Conservation (phyloP, 1,140 invertebrate species). For the Coptotermes formosanus region DNA sequence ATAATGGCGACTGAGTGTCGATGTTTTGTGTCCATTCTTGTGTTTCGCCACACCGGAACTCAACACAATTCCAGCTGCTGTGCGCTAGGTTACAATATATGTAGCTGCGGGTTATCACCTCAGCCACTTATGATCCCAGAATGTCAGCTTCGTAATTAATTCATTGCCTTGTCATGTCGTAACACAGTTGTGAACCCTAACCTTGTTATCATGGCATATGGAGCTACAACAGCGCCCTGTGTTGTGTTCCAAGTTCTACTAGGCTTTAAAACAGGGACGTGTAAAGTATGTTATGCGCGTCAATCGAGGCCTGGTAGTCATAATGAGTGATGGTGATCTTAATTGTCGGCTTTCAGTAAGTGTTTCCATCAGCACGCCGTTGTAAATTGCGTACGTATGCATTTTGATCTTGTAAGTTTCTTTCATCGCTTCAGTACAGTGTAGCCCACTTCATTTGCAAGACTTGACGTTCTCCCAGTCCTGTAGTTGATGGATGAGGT, state of each 20-base stretch:
- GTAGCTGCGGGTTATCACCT: neutral
- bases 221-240: neutral
- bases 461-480: too few relatives aligned
- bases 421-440: too few relatives aligned
- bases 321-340: too few relatives aligned
- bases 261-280: neutral
- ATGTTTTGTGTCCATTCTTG: too few relatives aligned
- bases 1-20: too few relatives aligned
- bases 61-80: neutral
- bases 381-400: too few relatives aligned
- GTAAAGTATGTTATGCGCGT: neutral
- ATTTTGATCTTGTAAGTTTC: too few relatives aligned
- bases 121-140: neutral
- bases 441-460: too few relatives aligned
- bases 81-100: neutral
- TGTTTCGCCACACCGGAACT: neutral
- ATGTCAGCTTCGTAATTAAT: slow-evolving; percentile 2
- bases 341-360: too few relatives aligned
- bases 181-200: neutral
- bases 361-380: too few relatives aligned
- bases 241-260: neutral
- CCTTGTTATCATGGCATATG: neutral
- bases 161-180: neutral
- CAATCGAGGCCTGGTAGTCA: neutral
- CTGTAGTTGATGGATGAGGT: too few relatives aligned